These are phyloP conservation scores for Enteromius thamalakanensis DNA, from an alignment of 2,797 vertebrate species.

Conservation along the genomic window DNA sequence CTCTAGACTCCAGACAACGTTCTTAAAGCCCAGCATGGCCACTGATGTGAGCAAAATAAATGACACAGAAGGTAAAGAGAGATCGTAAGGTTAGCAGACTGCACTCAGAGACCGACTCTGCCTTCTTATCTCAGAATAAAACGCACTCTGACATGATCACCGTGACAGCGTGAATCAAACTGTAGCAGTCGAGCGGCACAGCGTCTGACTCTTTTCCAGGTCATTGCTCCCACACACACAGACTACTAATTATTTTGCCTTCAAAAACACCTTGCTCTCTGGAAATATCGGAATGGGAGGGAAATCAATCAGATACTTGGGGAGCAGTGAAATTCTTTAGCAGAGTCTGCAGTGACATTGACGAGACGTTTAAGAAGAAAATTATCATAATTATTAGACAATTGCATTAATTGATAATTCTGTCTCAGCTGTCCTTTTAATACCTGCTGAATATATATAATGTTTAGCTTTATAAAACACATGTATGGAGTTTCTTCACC, in stretches of 20 bases:
- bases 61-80: conserved; percentile 37
- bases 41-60: conserved; percentile 42
- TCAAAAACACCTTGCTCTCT: conserved; percentile 9
- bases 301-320: conserved; percentile 4
- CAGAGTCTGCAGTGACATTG: conserved; percentile 16
- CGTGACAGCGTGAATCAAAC: conserved; percentile 41
- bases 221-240: conserved; percentile 29
- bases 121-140: conserved; percentile 50
- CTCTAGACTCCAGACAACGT: conserved; percentile 33
- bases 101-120: conserved; percentile 27
- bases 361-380: background rate
- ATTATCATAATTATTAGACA: background rate
- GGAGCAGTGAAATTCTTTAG: background rate
- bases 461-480: too few species aligned
- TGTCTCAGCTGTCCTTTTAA: background rate
- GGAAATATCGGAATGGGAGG: background rate
- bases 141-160: conserved; percentile 44
- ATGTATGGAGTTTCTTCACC: conserved; percentile 4
- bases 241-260: conserved; percentile 48
- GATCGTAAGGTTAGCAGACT: conserved; percentile 30
- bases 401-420: background rate
- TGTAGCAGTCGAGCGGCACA: conserved; percentile 15
- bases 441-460: background rate
- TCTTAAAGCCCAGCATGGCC: conserved; percentile 27
- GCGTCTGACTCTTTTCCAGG: conserved; percentile 45